phyloP scores from a whole-genome alignment of 2,113 vertebrate species.

The Takifugu bimaculatus region DNA sequence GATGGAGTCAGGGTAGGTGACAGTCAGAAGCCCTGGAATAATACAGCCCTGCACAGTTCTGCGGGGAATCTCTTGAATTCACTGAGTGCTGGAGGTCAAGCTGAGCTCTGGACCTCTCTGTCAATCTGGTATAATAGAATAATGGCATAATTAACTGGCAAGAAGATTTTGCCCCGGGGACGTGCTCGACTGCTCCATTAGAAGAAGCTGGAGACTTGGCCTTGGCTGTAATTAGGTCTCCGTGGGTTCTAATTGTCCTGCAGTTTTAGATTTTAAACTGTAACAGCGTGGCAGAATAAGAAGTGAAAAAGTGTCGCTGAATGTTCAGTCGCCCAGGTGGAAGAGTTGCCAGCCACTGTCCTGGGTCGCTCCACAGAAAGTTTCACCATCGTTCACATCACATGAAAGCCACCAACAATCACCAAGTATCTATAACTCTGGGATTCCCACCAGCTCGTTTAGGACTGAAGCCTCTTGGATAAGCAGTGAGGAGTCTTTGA shows the following conservation, averaged over 20 bases:
- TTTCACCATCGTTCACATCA: no score
- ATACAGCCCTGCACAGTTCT: slow-evolving; percentile 23
- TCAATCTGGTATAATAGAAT: slow-evolving; percentile 69
- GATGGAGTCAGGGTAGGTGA: slow-evolving; percentile 18
- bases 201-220: slow-evolving; percentile 45
- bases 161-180: slow-evolving; percentile 58
- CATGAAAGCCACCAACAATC: no score
- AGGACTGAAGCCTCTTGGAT: no score
- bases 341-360: no score
- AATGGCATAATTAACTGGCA: slow-evolving; percentile 72
- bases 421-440: no score
- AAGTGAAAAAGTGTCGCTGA: no score
- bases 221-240: slow-evolving; percentile 72
- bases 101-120: slow-evolving; percentile 27
- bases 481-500: no score
- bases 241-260: slow-evolving; percentile 67
- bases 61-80: slow-evolving; percentile 42
- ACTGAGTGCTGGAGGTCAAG: slow-evolving; percentile 60
- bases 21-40: slow-evolving; percentile 28
- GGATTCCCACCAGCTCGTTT: no score
- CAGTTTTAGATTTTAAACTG: slow-evolving; percentile 54
- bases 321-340: no score
- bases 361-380: no score
- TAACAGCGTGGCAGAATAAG: slow-evolving; percentile 17
- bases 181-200: slow-evolving; percentile 45